These are phyloP conservation scores for Sialis lutaria DNA, from an alignment of 2,888 invertebrate species.

Conservation along the genomic window DNA sequence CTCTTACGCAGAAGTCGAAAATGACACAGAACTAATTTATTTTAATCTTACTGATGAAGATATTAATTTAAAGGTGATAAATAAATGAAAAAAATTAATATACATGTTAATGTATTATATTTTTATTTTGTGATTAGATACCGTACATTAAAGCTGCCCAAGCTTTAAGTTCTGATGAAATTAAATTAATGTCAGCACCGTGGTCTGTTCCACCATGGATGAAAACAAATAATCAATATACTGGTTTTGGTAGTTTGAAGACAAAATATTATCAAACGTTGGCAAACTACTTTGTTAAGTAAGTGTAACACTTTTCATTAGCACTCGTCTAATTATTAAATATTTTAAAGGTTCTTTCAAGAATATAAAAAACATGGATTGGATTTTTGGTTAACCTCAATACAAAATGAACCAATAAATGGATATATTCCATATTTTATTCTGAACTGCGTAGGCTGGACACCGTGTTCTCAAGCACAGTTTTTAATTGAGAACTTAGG, in stretches of 20 bases:
- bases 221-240: constrained; percentile 24
- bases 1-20: constrained; percentile 53
- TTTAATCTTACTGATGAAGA: constrained; percentile 56
- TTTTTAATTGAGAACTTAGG: constrained; percentile 49
- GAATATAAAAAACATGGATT: constrained; percentile 49
- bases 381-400: constrained; percentile 68
- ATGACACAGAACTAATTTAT: constrained; percentile 38
- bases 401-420: constrained; percentile 73
- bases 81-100: background rate
- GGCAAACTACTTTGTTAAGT: constrained; percentile 55
- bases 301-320: no score
- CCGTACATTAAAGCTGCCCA: constrained; percentile 17
- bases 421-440: constrained; percentile 33
- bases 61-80: constrained; percentile 39
- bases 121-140: constrained; percentile 13
- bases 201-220: constrained; percentile 36
- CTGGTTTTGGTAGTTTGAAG: constrained; percentile 21
- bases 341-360: constrained; percentile 45
- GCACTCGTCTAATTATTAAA: no score
- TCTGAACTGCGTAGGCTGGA: constrained; percentile 68
- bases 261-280: constrained; percentile 50
- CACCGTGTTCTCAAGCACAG: constrained; percentile 27
- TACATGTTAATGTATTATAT: background rate
- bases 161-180: constrained; percentile 12
- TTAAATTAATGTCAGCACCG: constrained; percentile 30